phyloP scores from a whole-genome alignment of 2,888 invertebrate genomes.

The Scrobipalpa atriplicella region DNA sequence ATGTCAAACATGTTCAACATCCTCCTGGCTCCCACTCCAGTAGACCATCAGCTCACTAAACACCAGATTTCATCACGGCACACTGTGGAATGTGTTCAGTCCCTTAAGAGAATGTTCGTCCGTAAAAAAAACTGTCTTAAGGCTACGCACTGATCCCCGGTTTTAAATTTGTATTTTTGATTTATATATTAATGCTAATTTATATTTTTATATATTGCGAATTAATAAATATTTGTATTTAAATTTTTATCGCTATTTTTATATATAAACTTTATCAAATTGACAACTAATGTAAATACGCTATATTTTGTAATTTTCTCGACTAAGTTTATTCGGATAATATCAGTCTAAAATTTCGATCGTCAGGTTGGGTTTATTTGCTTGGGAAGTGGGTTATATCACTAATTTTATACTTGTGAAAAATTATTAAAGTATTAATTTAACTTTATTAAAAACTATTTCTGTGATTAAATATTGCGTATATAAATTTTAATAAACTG shows the following conservation, averaged over 20 bases:
- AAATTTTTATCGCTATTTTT: constrained; percentile 33
- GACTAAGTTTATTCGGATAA: constrained; percentile 70
- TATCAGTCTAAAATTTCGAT: constrained; percentile 83
- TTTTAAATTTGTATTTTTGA: constrained; percentile 51
- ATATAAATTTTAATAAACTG: constrained; percentile 63
- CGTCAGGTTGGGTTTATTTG: constrained; percentile 75
- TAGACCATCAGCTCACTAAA: constrained; percentile 29
- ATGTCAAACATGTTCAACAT: constrained; percentile 90
- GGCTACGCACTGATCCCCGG: constrained; percentile 79
- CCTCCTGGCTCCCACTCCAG: background rate
- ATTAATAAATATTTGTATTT: constrained; percentile 36
- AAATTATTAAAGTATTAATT: constrained; percentile 32
- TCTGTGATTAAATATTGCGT: constrained; percentile 72
- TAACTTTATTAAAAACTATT: constrained; percentile 54
- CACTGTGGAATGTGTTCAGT: constrained; percentile 49
- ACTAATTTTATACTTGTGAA: constrained; percentile 56
- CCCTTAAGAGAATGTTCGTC: constrained; percentile 52
- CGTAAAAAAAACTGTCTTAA: constrained; percentile 66
- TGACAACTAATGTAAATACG: constrained; percentile 82
- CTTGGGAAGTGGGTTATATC: constrained; percentile 64
- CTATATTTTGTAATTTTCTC: constrained; percentile 63
- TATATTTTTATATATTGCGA: constrained; percentile 34
- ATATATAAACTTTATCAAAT: constrained; percentile 80
- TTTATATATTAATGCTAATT: constrained; percentile 41
- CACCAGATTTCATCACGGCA: constrained; percentile 58